Conservation (phyloP, 1,140 invertebrate species). For the Drosophila varians region DNA sequence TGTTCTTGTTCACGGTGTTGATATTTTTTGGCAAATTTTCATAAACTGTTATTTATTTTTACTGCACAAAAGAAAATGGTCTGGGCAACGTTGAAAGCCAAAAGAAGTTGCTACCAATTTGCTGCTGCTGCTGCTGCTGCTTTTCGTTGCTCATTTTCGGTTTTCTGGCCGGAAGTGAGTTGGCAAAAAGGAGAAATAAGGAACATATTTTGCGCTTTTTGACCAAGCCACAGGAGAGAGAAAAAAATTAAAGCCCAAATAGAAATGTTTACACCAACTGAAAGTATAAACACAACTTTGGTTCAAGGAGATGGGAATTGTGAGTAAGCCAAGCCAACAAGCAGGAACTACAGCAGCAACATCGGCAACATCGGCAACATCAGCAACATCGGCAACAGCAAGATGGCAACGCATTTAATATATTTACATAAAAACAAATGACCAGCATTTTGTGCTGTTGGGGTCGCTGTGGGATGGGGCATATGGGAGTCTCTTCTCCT, state of each 20-base stretch:
- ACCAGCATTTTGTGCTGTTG: conserved; percentile 70
- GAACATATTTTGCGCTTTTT: conserved; percentile 70
- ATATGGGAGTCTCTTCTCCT: conserved; percentile 12
- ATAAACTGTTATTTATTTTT: conserved; percentile 82
- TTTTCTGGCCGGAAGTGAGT: conserved; percentile 70
- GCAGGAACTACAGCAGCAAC: not conserved
- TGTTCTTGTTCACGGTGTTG: conserved; percentile 46
- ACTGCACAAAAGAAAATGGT: conserved; percentile 69
- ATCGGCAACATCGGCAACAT: conserved; percentile 3
- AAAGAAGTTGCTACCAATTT: conserved; percentile 67
- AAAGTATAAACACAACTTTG: conserved; percentile 19
- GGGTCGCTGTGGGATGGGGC: conserved; percentile 11
- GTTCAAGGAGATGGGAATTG: conserved; percentile 13
- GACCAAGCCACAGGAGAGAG: conserved; percentile 36
- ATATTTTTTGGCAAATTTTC: conserved; percentile 81
- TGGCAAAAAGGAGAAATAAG: conserved; percentile 46
- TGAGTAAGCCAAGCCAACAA: conserved; percentile 3
- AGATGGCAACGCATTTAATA: conserved; percentile 66
- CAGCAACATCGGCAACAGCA: conserved; percentile 35
- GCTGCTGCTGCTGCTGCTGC: conserved; percentile 47
- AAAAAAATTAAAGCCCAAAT: conserved; percentile 29
- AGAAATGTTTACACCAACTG: conserved; percentile 66
- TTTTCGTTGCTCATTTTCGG: conserved; percentile 42
- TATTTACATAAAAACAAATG: conserved; percentile 81
- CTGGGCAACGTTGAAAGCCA: conserved; percentile 19